phyloP scores from a whole-genome alignment of 2,888 invertebrate genomes.

The Nemurella pictetii region DNA sequence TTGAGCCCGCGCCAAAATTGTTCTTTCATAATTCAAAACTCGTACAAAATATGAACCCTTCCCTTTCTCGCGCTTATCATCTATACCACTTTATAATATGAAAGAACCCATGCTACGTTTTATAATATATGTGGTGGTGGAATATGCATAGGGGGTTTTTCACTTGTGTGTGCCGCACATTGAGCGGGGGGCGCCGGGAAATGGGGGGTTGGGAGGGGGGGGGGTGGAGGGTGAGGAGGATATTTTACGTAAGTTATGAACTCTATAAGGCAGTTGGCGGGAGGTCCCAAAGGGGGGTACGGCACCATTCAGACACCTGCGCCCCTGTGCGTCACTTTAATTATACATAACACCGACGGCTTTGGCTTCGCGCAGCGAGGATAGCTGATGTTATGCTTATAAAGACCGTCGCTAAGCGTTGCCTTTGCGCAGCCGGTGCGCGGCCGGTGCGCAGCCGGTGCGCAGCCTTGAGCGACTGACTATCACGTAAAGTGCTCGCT shows the following conservation, averaged over 20 bases:
- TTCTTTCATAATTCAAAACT: slow-evolving; percentile 29
- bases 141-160: neutral
- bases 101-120: slow-evolving; percentile 7
- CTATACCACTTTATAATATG: neutral
- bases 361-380: neutral
- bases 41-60: slow-evolving; percentile 31
- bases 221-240: neutral
- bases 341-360: slow-evolving; percentile 29
- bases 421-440: neutral
- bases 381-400: too few species aligned
- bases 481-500: neutral
- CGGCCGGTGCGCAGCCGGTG: neutral
- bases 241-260: slow-evolving; percentile 33
- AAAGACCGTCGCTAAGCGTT: too few species aligned
- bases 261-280: slow-evolving; percentile 34
- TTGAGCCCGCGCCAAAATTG: slow-evolving; percentile 29
- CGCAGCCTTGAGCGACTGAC: neutral
- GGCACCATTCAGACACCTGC: slow-evolving; percentile 25
- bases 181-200: neutral
- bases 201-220: neutral
- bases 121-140: neutral
- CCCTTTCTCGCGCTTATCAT: neutral
- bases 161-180: neutral
- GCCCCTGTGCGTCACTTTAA: slow-evolving; percentile 28
- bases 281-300: slow-evolving; percentile 13